Evolutionary conservation across 2,888 invertebrate species (phyloP).

Genomic region (Crossocerus cetratus): DNA sequence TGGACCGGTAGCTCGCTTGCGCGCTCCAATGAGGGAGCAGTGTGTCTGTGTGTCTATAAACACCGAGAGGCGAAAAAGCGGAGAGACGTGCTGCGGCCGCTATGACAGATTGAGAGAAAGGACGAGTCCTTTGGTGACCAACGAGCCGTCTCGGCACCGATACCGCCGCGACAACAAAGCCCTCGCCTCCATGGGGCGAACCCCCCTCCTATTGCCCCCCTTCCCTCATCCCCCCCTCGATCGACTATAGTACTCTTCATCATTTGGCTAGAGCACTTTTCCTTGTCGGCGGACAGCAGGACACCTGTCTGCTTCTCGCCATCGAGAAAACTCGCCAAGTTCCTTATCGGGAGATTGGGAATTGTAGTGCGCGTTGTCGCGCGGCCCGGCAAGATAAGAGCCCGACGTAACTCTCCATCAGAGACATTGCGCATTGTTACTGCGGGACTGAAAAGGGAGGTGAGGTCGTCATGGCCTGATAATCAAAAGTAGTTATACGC

Average conservation of each 20-base stretch:
- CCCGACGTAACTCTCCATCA: too few species aligned
- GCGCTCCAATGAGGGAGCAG: too few species aligned
- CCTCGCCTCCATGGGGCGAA: constrained; percentile 9
- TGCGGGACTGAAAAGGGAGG: too few species aligned
- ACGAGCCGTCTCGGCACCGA: constrained; percentile 69
- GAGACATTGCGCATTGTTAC: too few species aligned
- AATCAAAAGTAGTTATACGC: constrained; percentile 54
- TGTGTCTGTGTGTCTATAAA: constrained; percentile 68
- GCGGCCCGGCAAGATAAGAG: too few species aligned
- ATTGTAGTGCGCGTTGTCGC: too few species aligned
- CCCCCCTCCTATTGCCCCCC: constrained; percentile 24
- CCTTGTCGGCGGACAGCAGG: too few species aligned
- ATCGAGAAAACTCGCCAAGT: too few species aligned
- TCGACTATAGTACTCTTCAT: constrained; percentile 33
- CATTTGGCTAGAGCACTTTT: constrained; percentile 12
- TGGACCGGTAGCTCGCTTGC: too few species aligned
- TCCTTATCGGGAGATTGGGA: too few species aligned
- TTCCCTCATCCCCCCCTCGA: constrained; percentile 8
- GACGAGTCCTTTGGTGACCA: constrained; percentile 67
- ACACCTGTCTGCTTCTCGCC: constrained; percentile 26
- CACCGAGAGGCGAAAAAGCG: constrained; percentile 57
- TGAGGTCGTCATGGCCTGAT: constrained; percentile 14
- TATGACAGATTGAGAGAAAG: constrained; percentile 67
- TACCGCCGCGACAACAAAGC: constrained; percentile 51
- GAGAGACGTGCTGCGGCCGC: constrained; percentile 58